Evolutionary conservation across 1,140 invertebrate species (phyloP).

Genomic region (Tetragonula clypearis): DNA sequence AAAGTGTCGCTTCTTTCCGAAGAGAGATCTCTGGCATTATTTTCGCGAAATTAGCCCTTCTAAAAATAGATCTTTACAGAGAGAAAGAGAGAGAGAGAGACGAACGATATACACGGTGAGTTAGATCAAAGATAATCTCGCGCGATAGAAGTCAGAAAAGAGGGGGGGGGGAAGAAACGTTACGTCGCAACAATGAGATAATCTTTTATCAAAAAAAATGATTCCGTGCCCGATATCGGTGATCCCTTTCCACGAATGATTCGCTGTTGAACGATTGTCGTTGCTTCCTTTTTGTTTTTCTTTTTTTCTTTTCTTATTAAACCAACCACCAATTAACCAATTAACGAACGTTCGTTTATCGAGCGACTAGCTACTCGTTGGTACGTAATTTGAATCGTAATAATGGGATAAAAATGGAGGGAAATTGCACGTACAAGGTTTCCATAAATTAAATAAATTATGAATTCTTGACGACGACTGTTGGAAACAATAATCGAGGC

Average conservation of each 20-base stretch:
- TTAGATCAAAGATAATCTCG: conserved; percentile 59
- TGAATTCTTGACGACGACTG: no score
- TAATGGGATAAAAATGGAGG: no score
- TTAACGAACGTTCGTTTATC: no score
- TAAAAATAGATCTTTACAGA: conserved; percentile 33
- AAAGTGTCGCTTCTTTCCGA: background rate
- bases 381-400: no score
- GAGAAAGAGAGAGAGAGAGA: background rate
- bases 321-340: no score
- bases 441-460: no score
- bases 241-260: background rate
- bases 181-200: background rate
- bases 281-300: no score
- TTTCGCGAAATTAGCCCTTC: conserved; percentile 1
- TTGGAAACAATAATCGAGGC: background rate
- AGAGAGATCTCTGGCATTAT: background rate
- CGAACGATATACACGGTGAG: conserved; percentile 27
- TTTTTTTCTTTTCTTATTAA: no score
- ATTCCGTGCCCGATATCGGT: background rate
- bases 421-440: no score
- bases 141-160: conserved; percentile 16
- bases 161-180: conserved; percentile 46
- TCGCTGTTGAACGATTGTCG: background rate
- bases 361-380: no score
- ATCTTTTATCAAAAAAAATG: conserved; percentile 40